phyloP scores from a whole-genome alignment of 2,797 vertebrate species.

The Rachycentron canadum region DNA sequence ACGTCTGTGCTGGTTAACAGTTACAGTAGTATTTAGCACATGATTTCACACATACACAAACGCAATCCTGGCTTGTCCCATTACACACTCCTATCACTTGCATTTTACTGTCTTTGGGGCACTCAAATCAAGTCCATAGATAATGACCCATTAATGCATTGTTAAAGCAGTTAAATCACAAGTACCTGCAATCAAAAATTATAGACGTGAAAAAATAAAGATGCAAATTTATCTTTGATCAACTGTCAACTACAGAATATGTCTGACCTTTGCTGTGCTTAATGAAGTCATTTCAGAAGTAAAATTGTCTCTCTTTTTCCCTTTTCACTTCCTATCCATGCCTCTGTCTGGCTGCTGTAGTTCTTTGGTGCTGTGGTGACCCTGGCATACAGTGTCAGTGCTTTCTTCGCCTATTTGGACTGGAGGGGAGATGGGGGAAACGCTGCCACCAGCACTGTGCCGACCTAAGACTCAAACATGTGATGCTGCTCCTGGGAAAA shows the following conservation, averaged over 20 bases:
- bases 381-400: conserved; percentile 85
- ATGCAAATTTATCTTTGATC: neutral
- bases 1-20: conserved; percentile 53
- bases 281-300: neutral
- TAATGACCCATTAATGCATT: neutral
- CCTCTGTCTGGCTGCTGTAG: conserved; percentile 72
- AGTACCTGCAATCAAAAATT: neutral
- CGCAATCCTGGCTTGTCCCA: neutral
- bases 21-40: neutral
- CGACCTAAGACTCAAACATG: conserved; percentile 64
- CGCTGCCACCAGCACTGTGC: conserved; percentile 87
- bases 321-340: neutral
- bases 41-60: neutral
- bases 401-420: conserved; percentile 90
- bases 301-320: neutral
- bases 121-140: neutral
- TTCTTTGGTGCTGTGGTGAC: conserved; percentile 90
- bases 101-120: conserved; percentile 20
- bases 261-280: neutral
- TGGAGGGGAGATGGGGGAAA: conserved; percentile 90
- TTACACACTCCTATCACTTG: conserved; percentile 17
- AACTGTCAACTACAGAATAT: neutral
- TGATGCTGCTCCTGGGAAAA: neutral
- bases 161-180: neutral
- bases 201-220: neutral